Base-by-base conservation (phyloP, 1,140 invertebrate species). In the Drosophila ercepeae region DNA sequence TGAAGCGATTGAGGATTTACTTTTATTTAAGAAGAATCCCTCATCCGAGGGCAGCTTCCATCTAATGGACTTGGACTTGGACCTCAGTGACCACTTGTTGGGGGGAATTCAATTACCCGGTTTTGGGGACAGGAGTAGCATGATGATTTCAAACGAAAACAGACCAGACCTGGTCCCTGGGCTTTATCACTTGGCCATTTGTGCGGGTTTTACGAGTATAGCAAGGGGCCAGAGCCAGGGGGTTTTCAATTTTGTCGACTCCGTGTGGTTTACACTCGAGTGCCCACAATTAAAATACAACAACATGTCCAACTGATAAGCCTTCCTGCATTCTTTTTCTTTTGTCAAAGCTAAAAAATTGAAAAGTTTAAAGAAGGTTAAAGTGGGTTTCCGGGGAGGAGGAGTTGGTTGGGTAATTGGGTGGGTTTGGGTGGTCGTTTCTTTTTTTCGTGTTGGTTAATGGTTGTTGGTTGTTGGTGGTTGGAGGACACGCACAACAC, bases 241-340 rank as follows among this genome's bases (percentile, higher is more conserved):
- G 29, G 29, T 32, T 16, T 27, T 29, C 21, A 2, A 48, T 16
- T 45, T 45, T 18, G n/a, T 25, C 23, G 34, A 23, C 52, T 51
- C 41, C 64, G 42, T 67, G 57, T 81, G 61, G 52, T 65, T 86
- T 73, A 81, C 81, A 86, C 81, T 86, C 82, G 81, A 88, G 81
- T 88, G 81, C 81, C 55, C 82, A 63, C 81, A 86, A 86, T 86
- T 86, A 86, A 86, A 86, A 86, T 88, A 86, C 76, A 88, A 76
- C 82, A 88, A 76, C 82, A 68, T 81, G 81, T 77, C 81, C 81
- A 81, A 86, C 81, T 86, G 81, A 86, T 86, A 86, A 86, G 81
- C 76, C 81, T 86, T 86, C 79, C 74, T 86, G 81, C 79, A 86
- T 73, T 84, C 79, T 84, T 86, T 39, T 84, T 69, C 72, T 21